phyloP scores from a whole-genome alignment of 2,797 vertebrate species.

The Mus spretus region DNA sequence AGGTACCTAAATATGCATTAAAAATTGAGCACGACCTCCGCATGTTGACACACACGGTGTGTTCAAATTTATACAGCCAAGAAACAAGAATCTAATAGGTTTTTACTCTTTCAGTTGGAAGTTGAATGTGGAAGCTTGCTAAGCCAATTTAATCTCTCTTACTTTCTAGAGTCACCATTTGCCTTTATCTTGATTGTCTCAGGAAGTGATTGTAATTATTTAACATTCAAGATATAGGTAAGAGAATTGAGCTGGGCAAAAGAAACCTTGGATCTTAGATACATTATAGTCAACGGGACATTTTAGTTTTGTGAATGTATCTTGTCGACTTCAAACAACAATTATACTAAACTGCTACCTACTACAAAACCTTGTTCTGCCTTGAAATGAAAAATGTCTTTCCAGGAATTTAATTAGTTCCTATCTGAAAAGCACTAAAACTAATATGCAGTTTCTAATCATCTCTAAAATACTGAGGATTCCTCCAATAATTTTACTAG shows the following conservation, averaged over 20 bases:
- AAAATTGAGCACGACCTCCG: constrained; percentile 30
- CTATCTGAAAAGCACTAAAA: neutral
- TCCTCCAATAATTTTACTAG: neutral
- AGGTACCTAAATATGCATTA: constrained; percentile 62
- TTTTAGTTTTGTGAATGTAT: constrained; percentile 35
- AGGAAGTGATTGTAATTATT: constrained; percentile 72
- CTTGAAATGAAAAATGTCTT: constrained; percentile 58
- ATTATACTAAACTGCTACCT: constrained; percentile 30
- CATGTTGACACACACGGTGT: constrained; percentile 59
- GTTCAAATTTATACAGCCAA: constrained; percentile 40
- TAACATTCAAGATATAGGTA: constrained; percentile 67
- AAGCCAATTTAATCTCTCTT: constrained; percentile 73
- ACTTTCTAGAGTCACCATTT: constrained; percentile 69
- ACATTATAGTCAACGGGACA: neutral
- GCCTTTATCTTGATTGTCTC: constrained; percentile 68
- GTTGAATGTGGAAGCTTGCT: constrained; percentile 34
- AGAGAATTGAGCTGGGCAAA: constrained; percentile 37
- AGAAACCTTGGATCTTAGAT: constrained; percentile 33
- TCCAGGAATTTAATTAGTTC: neutral
- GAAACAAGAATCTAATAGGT: constrained; percentile 63
- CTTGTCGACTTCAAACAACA: constrained; percentile 43
- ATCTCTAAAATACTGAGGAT: neutral
- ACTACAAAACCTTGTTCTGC: constrained; percentile 35
- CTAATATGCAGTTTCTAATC: neutral
- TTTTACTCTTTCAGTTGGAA: constrained; percentile 46